Conservation (phyloP, 2,113 vertebrate genomes). For the Anguilla rostrata region DNA sequence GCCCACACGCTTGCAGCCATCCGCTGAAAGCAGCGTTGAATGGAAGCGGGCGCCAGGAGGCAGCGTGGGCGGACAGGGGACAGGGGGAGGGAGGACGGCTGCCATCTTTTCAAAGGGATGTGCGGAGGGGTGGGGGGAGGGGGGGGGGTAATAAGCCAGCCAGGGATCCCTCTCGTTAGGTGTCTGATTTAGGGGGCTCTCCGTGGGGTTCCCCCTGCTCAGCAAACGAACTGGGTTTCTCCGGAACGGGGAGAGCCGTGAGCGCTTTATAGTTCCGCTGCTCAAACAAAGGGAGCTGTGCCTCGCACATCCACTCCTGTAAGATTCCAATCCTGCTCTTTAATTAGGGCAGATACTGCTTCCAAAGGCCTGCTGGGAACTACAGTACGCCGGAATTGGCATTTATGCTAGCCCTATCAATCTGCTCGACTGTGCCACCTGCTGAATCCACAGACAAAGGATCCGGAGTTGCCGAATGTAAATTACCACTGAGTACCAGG, state of each 20-base stretch:
- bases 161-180: conserved; percentile 3
- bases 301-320: not conserved
- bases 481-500: not conserved
- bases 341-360: not conserved
- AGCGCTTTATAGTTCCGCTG: not conserved
- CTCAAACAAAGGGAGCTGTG: not conserved
- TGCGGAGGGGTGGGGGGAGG: not conserved
- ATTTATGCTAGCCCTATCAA: not conserved
- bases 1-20: not conserved
- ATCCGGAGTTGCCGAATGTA: not conserved
- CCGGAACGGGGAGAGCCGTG: not conserved
- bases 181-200: not conserved
- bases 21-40: not conserved
- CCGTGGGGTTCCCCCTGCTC: not conserved
- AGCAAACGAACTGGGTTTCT: not conserved
- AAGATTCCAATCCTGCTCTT: not conserved
- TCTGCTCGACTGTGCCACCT: conserved; percentile 2
- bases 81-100: not conserved
- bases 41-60: not conserved
- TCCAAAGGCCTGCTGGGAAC: not conserved
- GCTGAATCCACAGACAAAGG: not conserved
- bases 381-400: not conserved
- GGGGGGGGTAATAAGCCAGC: not conserved
- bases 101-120: not conserved
- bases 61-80: not conserved